Evolutionary conservation across 1,140 invertebrate species (phyloP).

Genomic region (Pseudomyrmex dendroicus): DNA sequence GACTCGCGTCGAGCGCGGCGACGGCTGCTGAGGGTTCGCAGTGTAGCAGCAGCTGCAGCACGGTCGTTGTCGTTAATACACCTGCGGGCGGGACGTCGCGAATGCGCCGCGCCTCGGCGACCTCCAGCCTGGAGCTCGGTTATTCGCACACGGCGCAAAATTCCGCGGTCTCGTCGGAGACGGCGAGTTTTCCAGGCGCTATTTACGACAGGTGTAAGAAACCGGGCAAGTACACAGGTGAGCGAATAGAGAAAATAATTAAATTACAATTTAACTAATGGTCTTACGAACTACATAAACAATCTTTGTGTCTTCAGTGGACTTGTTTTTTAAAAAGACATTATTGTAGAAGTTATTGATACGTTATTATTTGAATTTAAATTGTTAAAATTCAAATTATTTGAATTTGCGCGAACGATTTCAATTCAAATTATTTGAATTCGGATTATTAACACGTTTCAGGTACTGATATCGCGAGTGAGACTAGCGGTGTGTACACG

Average conservation of each 20-base stretch:
- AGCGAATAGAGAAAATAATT: neutral
- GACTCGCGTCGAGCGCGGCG: slow-evolving; percentile 70
- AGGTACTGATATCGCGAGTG: slow-evolving; percentile 86
- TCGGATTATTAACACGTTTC: neutral
- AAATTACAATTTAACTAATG: neutral
- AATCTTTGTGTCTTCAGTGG: neutral
- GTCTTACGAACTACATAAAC: neutral
- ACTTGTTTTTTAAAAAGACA: neutral
- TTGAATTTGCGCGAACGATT: too few species aligned
- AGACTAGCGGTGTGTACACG: slow-evolving; percentile 92
- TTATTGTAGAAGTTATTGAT: too few species aligned
- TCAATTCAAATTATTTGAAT: too few species aligned
- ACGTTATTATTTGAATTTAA: too few species aligned
- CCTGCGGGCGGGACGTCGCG: slow-evolving; percentile 85
- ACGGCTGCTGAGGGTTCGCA: slow-evolving; percentile 88
- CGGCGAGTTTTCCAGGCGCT: slow-evolving; percentile 82
- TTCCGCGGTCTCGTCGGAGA: slow-evolving; percentile 87
- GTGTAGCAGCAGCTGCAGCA: slow-evolving; percentile 93
- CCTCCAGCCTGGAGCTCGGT: slow-evolving; percentile 91
- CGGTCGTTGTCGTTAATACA: slow-evolving; percentile 89
- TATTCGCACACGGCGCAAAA: slow-evolving; percentile 94
- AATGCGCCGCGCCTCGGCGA: slow-evolving; percentile 87
- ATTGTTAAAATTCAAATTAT: too few species aligned
- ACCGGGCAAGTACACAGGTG: slow-evolving; percentile 80
- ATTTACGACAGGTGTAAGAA: slow-evolving; percentile 85